Conservation (phyloP, 2,888 invertebrate species). For the Sylvicola cinctus region DNA sequence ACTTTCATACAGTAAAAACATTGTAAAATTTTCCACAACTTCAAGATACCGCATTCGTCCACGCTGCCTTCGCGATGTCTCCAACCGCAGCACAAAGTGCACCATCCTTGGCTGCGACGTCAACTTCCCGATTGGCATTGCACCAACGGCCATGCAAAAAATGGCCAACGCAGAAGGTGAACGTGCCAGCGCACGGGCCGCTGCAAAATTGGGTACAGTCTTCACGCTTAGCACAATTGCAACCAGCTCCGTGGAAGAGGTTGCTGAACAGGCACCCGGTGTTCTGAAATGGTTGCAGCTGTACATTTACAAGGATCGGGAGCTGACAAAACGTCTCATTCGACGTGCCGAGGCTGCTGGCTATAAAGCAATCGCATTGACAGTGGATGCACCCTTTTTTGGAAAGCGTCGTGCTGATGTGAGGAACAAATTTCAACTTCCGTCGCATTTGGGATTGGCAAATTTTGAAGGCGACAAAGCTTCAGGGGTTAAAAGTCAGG, state of each 20-base stretch:
- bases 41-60: slow-evolving; percentile 56
- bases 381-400: slow-evolving; percentile 75
- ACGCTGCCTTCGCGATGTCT: slow-evolving; percentile 53
- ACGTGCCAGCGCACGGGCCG: slow-evolving; percentile 64
- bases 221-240: slow-evolving; percentile 71
- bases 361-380: slow-evolving; percentile 71
- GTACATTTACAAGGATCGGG: slow-evolving; percentile 74
- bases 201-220: slow-evolving; percentile 50
- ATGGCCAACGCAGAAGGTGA: slow-evolving; percentile 86
- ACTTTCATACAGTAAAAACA: too few species aligned
- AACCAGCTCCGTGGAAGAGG: slow-evolving; percentile 74
- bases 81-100: slow-evolving; percentile 36
- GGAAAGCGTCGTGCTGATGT: slow-evolving; percentile 66
- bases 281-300: slow-evolving; percentile 79
- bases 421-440: slow-evolving; percentile 65
- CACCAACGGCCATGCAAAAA: slow-evolving; percentile 79
- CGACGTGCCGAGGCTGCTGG: slow-evolving; percentile 59
- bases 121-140: slow-evolving; percentile 56
- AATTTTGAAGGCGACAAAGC: slow-evolving; percentile 47
- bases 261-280: slow-evolving; percentile 53
- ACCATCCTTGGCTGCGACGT: slow-evolving; percentile 41
- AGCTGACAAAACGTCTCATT: slow-evolving; percentile 50
- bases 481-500: slow-evolving; percentile 12
- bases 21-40: background rate
- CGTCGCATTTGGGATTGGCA: slow-evolving; percentile 58